These are phyloP conservation scores for Perognathus longimembris DNA, from an alignment of 2,113 vertebrate genomes.

Conservation along the genomic window DNA sequence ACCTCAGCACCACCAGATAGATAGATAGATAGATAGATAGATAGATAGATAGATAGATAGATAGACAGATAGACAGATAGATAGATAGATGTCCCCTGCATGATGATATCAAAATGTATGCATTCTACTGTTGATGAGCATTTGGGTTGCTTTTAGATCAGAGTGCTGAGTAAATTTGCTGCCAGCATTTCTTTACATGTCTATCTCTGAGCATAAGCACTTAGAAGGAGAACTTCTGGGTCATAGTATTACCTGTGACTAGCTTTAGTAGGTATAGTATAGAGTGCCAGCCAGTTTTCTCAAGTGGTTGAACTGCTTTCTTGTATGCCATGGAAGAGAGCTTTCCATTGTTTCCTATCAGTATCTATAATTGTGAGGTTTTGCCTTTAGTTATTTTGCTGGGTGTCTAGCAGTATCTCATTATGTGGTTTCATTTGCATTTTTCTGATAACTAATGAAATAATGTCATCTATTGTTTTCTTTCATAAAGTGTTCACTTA, in stretches of 20 bases:
- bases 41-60: too few species aligned
- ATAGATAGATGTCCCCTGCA: too few species aligned
- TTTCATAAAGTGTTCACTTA: not conserved
- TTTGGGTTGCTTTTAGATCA: constrained; percentile 27
- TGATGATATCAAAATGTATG: not conserved
- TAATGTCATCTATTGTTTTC: not conserved
- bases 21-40: too few species aligned
- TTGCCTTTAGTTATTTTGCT: not conserved
- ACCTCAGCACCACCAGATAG: too few species aligned
- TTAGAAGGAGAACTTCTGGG: not conserved
- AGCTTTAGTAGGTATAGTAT: not conserved
- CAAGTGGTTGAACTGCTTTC: not conserved
- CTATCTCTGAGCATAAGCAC: not conserved
- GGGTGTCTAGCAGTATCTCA: constrained; percentile 4
- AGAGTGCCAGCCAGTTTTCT: not conserved
- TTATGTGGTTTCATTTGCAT: not conserved
- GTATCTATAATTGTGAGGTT: not conserved
- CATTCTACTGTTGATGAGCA: not conserved
- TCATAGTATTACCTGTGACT: not conserved
- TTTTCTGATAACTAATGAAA: constrained; percentile 32
- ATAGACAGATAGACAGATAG: too few species aligned
- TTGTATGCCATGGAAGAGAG: not conserved
- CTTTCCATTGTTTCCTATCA: not conserved
- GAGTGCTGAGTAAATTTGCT: constrained; percentile 24
- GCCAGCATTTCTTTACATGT: not conserved